Evolutionary conservation across 2,888 invertebrate genomes (phyloP).

Genomic region (Endomychus coccineus): DNA sequence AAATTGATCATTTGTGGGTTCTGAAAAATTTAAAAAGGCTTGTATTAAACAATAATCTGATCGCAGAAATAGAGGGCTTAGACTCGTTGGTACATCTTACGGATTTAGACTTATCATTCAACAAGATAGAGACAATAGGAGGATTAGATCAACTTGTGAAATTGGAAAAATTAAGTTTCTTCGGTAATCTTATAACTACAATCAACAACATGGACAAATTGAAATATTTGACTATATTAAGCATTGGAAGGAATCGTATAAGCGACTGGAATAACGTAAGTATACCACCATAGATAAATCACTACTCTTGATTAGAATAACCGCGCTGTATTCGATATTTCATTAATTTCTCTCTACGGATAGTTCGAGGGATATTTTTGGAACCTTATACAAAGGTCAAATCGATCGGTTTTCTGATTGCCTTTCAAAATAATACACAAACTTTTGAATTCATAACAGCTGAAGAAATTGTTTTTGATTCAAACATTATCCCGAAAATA

Average conservation of each 20-base stretch:
- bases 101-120: slow-evolving; percentile 84
- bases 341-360: too few relatives aligned
- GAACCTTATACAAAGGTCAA: too few relatives aligned
- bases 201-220: slow-evolving; percentile 72
- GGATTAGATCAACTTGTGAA: slow-evolving; percentile 66
- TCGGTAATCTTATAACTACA: slow-evolving; percentile 66
- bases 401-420: too few relatives aligned
- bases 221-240: slow-evolving; percentile 67
- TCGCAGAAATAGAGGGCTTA: slow-evolving; percentile 82
- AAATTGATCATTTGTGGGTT: slow-evolving; percentile 84
- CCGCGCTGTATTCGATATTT: background rate
- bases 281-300: too few relatives aligned
- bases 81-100: slow-evolving; percentile 63
- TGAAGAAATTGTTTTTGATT: too few relatives aligned
- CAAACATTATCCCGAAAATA: too few relatives aligned
- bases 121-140: slow-evolving; percentile 76
- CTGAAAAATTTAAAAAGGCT: slow-evolving; percentile 69
- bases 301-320: too few relatives aligned
- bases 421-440: too few relatives aligned
- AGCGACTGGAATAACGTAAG: slow-evolving; percentile 65
- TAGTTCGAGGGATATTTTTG: too few relatives aligned
- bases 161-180: slow-evolving; percentile 71
- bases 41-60: slow-evolving; percentile 77
- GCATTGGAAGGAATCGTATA: slow-evolving; percentile 79
- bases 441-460: too few relatives aligned